Base-by-base conservation (phyloP, 2,113 vertebrate genomes). In the Nematolebias whitei region DNA sequence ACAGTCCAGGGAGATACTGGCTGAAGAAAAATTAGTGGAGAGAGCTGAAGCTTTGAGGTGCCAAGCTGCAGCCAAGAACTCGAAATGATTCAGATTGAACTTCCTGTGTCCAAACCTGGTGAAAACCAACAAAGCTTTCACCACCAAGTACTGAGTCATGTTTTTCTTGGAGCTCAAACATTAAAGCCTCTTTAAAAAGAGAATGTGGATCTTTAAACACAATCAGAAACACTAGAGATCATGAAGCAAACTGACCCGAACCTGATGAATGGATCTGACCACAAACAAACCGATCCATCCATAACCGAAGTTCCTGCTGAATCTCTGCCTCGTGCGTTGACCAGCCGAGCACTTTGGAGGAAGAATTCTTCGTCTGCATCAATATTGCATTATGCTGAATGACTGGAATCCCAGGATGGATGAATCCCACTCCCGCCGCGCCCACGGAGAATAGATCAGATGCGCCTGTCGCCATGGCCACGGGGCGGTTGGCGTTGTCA, bases 371-470 rank as follows among this genome's bases (percentile, higher is more conserved):
- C 68, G 63, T 54, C 68, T 18, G 57, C 45, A 86, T 90, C 75
- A 84, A 89, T 88, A 85, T 81, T 88, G 52, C 79, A 90, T 88
- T 67, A 77, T 60, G 71, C 79, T 67, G 77, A 87, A 88, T 76
- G 70, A 83, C 77, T 55, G 75, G 68, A 74, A 78, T 79, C 68
- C 68, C 73, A 68, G 69, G 78, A 85, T 63, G 73, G 73, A 90
- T 81, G 77, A 65, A 62, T 78, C 67, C 52, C n/a, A 44, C 75
- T 84, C 76, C 78, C 73, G 64, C 52, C 35, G 55, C 38, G 59
- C 60, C 79, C 3, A 18, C 68, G 56, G 71, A 78, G 72, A 56
- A 58, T 40, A 58, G 66, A 79, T 74, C 77, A 79, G 68, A 71
- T 74, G 72, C 68, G 77, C 54, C 59, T 1, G 79, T 83, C 68